Evolutionary conservation across 2,113 vertebrate species (phyloP), one percentile per base, ranked within the genome.

Genomic region (Piprites chloris): DNA sequence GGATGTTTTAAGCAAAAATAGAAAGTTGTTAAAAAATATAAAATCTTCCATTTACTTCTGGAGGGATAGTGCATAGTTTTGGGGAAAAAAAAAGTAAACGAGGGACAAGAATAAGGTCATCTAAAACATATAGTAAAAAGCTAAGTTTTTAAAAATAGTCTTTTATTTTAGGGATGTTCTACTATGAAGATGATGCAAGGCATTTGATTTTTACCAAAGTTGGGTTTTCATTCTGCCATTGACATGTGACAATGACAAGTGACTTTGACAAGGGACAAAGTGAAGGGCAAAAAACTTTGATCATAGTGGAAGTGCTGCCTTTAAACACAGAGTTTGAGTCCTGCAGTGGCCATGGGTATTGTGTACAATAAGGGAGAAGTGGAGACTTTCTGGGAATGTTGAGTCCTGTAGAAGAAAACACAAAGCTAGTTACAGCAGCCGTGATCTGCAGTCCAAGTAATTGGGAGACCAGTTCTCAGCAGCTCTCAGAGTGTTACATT

Each of bases 71-170:
- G 1, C 0, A 2, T n/a, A 59, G 5, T 46, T 72, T n/a, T n/a
- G n/a, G n/a, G n/a, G n/a, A 46, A 82, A 65, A 26, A 12, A 12
- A 5, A 5, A 15, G 14, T 50, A 27, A 46, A 14, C 16, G 59
- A 58, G 8, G 12, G 11, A 46, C 3, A 74, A 62, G 3, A 68
- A 49, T 11, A 14, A 52, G 17, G 7, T 0, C 0, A 59, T 55
- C 12, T 74, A 32, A 62, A 87, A 76, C 14, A 73, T 53, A 50
- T 7, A 50, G 27, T 30, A 6, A 41, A 66, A 69, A 59, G 0
- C 9, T 17, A 13, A 0, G 1, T 16, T 76, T 83, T 50, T 19
- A 0, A 9, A 75, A 74, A 42, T 8, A 0, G 3, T 14, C 6
- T 46, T 83, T 39, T 65, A 8, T 58, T 82, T 87, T 55, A 49